Conservation (phyloP, 2,888 invertebrate species). For the Microctonus aethiopoides region DNA sequence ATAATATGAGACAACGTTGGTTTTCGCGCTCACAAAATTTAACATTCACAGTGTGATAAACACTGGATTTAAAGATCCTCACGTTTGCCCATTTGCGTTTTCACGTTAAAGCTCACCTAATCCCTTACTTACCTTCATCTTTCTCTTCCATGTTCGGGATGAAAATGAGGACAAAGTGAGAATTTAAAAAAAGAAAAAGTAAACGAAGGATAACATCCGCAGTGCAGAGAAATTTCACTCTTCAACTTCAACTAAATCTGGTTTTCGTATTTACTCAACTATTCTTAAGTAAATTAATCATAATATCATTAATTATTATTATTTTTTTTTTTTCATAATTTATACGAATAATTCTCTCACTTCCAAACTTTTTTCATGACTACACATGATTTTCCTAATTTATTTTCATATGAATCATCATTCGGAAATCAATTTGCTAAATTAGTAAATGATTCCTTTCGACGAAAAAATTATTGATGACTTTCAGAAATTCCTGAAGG, state of each 20-base stretch:
- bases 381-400: too few species aligned
- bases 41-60: conserved; percentile 6
- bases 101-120: conserved; percentile 38
- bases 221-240: conserved; percentile 40
- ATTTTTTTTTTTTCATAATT: too few species aligned
- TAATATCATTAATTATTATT: background rate
- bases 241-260: conserved; percentile 19
- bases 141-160: background rate
- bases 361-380: too few species aligned
- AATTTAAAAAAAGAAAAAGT: background rate
- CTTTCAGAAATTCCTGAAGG: background rate
- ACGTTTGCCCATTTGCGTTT: conserved; percentile 15
- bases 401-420: too few species aligned
- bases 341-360: too few species aligned
- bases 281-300: conserved; percentile 3
- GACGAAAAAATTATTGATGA: background rate
- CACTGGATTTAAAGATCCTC: conserved; percentile 1
- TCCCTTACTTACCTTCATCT: conserved; percentile 23
- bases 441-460: too few species aligned
- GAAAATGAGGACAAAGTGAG: background rate
- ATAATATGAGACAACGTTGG: background rate
- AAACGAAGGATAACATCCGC: conserved; percentile 35
- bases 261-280: conserved; percentile 3
- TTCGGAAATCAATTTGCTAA: too few species aligned
- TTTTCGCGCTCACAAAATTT: background rate